A percentile compares a stretch with the other conserved stretches of the same genome.
phyloP scores from a whole-genome alignment of 2,888 invertebrate genomes.

The Caenorhabditis sp. region DNA sequence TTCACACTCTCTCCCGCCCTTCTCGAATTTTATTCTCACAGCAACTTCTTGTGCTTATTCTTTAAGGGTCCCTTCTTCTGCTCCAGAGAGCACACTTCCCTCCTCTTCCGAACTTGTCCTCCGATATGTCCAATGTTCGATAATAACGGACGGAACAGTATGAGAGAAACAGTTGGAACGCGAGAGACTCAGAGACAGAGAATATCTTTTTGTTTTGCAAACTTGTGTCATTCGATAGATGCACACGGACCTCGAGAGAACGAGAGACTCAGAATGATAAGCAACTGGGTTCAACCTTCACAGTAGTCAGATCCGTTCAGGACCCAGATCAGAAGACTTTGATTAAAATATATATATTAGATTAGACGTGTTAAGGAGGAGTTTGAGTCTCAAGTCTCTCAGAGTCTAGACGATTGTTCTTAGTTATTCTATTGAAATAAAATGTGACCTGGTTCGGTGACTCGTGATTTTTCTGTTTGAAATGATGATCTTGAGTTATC shows the following conservation, averaged over 20 bases:
- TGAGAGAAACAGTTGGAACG: conserved; percentile 5
- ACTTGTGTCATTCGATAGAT: conserved; percentile 54
- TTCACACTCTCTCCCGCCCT: conserved; percentile 37
- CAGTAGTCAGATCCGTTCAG: conserved; percentile 6
- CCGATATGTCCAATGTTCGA: not conserved
- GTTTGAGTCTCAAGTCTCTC: conserved; percentile 16
- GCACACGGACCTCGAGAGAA: conserved; percentile 38
- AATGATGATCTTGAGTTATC: not conserved
- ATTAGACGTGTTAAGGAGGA: not conserved
- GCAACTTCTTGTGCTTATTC: conserved; percentile 6
- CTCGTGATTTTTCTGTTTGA: not conserved
- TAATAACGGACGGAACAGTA: not conserved
- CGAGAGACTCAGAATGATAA: conserved; percentile 19
- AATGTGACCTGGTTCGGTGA: not conserved
- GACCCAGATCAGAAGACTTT: not conserved
- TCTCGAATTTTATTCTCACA: conserved; percentile 28
- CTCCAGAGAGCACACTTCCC: not conserved
- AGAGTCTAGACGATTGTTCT: not conserved
- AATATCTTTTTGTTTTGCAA: conserved; percentile 48
- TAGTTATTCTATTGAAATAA: not conserved
- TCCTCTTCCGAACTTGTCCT: conserved; percentile 9
- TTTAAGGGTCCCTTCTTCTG: conserved; percentile 6
- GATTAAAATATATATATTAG: too few species aligned
- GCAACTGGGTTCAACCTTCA: conserved; percentile 4
- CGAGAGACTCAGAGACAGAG: conserved; percentile 22